Percentiles rank a stretch among this genome's conserved stretches.
These are phyloP conservation scores for Phyllotis vaccarum DNA, from an alignment of 2,797 vertebrate genomes.

Conservation along the genomic window DNA sequence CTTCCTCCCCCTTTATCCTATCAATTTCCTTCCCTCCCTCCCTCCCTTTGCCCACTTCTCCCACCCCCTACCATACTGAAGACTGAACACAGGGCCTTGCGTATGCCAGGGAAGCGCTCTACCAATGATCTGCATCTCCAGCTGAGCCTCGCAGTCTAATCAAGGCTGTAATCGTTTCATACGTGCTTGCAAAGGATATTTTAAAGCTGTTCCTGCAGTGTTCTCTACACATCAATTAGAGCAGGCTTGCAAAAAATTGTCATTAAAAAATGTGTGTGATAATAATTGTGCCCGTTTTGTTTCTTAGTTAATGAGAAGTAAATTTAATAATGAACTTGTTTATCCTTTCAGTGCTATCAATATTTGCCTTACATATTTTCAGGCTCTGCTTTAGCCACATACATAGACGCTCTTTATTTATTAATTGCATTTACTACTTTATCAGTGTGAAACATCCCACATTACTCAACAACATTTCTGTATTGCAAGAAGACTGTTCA, in stretches of 20 bases:
- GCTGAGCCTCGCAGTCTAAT: not conserved
- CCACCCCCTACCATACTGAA: not conserved
- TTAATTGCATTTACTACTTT: not conserved
- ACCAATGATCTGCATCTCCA: not conserved
- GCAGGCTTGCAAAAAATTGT: slow-evolving; percentile 19
- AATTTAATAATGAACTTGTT: not conserved
- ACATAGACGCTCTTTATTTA: not conserved
- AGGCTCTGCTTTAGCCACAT: not conserved
- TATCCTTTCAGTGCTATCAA: slow-evolving; percentile 18
- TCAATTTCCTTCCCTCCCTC: not conserved
- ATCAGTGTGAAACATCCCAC: not conserved
- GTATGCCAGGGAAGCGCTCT: not conserved
- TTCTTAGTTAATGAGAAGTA: not conserved
- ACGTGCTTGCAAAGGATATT: not conserved
- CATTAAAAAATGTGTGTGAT: slow-evolving; percentile 9
- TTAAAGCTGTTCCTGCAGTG: not conserved
- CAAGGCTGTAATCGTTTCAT: not conserved
- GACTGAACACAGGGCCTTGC: not conserved
- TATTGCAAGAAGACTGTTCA: not conserved
- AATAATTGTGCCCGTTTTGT: not conserved
- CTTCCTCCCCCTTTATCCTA: not conserved
- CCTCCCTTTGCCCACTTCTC: not conserved
- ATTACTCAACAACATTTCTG: slow-evolving; percentile 1
- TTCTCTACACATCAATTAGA: not conserved
- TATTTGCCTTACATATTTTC: slow-evolving; percentile 45